Conservation (phyloP, 2,888 invertebrate genomes). For the Diarsia rubi region DNA sequence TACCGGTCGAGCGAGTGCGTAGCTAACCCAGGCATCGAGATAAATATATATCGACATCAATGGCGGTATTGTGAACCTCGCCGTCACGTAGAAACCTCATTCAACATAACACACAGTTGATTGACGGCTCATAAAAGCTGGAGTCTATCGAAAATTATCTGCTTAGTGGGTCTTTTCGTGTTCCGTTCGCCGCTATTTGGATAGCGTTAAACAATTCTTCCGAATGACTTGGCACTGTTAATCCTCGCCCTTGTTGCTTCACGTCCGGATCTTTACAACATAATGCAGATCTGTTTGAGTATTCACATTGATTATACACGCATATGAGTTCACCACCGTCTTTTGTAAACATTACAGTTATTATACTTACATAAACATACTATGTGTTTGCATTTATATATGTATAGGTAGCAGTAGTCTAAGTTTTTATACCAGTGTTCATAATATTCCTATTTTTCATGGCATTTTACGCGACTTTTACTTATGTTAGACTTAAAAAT, state of each 20-base stretch:
- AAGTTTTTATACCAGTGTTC: background rate
- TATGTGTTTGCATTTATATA: slow-evolving; percentile 22
- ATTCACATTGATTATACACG: slow-evolving; percentile 87
- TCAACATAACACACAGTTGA: slow-evolving; percentile 81
- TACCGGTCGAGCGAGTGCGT: slow-evolving; percentile 64
- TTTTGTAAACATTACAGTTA: slow-evolving; percentile 71
- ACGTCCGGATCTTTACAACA: slow-evolving; percentile 78
- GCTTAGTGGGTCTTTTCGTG: slow-evolving; percentile 87
- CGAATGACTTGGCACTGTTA: slow-evolving; percentile 85
- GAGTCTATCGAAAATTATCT: slow-evolving; percentile 87
- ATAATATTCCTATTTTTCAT: background rate
- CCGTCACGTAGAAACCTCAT: slow-evolving; percentile 73
- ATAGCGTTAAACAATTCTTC: slow-evolving; percentile 90
- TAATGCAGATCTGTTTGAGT: slow-evolving; percentile 82
- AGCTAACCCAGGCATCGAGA: slow-evolving; percentile 53
- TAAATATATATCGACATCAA: slow-evolving; percentile 70
- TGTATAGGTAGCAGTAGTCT: background rate
- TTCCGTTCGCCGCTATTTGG: slow-evolving; percentile 87
- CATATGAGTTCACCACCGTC: slow-evolving; percentile 78
- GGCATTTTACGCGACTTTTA: background rate
- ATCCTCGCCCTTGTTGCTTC: slow-evolving; percentile 83
- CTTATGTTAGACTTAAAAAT: background rate
- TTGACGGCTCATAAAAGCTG: slow-evolving; percentile 85
- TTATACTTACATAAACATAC: slow-evolving; percentile 21
- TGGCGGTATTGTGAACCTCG: slow-evolving; percentile 72